Base-by-base conservation (phyloP, 1,140 invertebrate genomes). In the Fopius arisanus region DNA sequence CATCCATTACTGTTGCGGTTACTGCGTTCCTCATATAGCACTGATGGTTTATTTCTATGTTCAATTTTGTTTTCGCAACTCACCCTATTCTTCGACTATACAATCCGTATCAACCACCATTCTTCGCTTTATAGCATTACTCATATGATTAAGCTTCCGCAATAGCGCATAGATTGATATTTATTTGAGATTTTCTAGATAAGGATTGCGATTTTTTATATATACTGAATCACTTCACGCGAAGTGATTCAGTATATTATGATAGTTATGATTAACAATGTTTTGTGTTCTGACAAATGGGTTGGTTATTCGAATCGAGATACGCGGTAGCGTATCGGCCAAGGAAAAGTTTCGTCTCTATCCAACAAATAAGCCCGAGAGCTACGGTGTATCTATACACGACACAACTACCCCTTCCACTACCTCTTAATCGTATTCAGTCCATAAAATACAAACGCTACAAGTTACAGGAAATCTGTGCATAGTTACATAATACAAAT, bases 61-160 rank as follows among this genome's bases (percentile, higher is more conserved):
- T 72, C 37, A 48, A 66, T 72, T 72, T 48, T 21, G 33, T 37
- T 65, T 72, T 72, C 59, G 66, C 70, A 23, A 59, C 37, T 66
- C 62, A 72, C 66, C 26, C 62, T 59, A 48, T 48, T 29, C 62
- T 48, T 72, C 40, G 21, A 26, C 31, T 21, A 28, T 19, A 71
- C 37, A 63, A 71, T 37, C 69, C 54, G 65, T 21, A 72, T 72
- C 37, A 59, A 59, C 23, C 31, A 31, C 70, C 37, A 72, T 37
- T 65, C 59, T 62, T 40, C 59, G 31, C 40, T n/a, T 37, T 43
- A 37, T 23, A 65, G 63, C 43, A 65, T 72, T 72, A 66, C 63
- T 72, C 62, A 70, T 59, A 33, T 26, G 26, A 14, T 26, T 41
- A 41, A 0, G 43, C n/a, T 51, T n/a, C 23, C 14, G 10, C 29